These are phyloP conservation scores for Apotomis capreana DNA, from an alignment of 2,888 invertebrate genomes.

Conservation along the genomic window DNA sequence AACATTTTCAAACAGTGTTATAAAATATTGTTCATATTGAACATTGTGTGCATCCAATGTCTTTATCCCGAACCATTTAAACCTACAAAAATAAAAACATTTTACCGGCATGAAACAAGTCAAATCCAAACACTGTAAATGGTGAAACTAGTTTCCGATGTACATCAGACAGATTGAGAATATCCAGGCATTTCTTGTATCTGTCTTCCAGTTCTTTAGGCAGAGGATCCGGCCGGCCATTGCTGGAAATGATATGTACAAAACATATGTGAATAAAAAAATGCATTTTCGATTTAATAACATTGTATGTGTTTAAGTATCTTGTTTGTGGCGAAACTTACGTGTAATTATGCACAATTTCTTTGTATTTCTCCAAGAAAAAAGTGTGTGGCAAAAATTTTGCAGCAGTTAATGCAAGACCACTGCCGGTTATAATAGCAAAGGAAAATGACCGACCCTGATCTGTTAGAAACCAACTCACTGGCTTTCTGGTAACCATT, in stretches of 20 bases:
- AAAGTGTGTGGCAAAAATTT: constrained; percentile 85
- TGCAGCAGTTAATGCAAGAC: constrained; percentile 76
- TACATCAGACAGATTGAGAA: constrained; percentile 80
- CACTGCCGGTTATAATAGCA: constrained; percentile 70
- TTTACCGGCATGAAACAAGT: constrained; percentile 87
- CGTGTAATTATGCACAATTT: constrained; percentile 86
- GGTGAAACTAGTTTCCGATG: constrained; percentile 82
- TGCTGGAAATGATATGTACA: constrained; percentile 70
- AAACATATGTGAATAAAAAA: constrained; percentile 29
- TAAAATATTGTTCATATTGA: too few species aligned
- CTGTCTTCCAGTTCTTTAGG: constrained; percentile 75
- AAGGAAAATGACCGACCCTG: constrained; percentile 80
- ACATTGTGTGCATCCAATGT: too few species aligned
- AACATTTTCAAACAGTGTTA: too few species aligned
- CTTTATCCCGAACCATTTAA: background rate
- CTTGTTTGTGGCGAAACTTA: constrained; percentile 55
- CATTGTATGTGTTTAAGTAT: background rate
- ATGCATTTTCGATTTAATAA: background rate
- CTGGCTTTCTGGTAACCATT: constrained; percentile 64
- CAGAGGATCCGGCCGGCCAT: constrained; percentile 84
- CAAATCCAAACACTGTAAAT: constrained; percentile 89
- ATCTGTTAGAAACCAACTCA: constrained; percentile 82
- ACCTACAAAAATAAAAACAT: background rate
- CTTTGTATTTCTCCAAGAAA: constrained; percentile 84
- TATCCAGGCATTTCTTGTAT: constrained; percentile 83